Evolutionary conservation across 2,888 invertebrate genomes (phyloP).

Genomic region (Cerastis rubricosa): DNA sequence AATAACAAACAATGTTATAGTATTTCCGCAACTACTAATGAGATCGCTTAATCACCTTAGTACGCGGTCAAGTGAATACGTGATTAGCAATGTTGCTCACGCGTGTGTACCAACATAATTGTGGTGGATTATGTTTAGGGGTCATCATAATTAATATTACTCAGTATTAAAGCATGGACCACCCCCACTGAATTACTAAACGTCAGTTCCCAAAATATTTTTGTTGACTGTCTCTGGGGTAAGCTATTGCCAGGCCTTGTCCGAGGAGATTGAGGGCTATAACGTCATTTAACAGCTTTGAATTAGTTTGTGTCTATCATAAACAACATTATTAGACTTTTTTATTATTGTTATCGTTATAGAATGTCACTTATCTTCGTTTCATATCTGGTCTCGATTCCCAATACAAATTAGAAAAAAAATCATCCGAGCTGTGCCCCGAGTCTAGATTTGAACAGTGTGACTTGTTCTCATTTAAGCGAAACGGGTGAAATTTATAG

Average conservation of each 20-base stretch:
- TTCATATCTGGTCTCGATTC: background rate
- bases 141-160: background rate
- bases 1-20: background rate
- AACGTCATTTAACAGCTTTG: background rate
- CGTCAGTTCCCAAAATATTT: background rate
- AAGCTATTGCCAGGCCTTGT: background rate
- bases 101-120: background rate
- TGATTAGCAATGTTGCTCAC: conserved; percentile 9
- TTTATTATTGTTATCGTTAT: background rate
- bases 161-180: background rate
- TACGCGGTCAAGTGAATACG: conserved; percentile 9
- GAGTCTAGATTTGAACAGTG: too few species aligned
- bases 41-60: background rate
- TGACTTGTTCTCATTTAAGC: background rate
- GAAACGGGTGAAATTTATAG: background rate
- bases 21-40: background rate
- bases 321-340: background rate
- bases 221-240: background rate
- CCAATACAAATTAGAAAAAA: background rate
- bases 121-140: background rate
- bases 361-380: background rate
- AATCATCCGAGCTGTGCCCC: background rate
- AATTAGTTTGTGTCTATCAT: background rate
- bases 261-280: background rate
- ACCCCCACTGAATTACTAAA: background rate